These are phyloP conservation scores for Vidua macroura DNA, from an alignment of 2,113 vertebrate genomes.

Conservation along the genomic window DNA sequence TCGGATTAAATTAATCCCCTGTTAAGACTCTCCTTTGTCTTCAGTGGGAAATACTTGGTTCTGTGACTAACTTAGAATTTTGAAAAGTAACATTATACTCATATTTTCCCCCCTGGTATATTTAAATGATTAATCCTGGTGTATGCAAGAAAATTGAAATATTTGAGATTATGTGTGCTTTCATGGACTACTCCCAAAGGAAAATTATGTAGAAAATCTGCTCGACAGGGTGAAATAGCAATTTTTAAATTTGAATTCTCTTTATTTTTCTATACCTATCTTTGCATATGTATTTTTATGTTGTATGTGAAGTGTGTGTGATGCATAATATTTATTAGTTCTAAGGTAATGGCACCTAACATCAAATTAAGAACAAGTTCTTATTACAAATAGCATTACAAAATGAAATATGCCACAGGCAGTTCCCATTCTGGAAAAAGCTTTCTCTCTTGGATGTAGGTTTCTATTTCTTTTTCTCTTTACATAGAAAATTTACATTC, in stretches of 20 bases:
- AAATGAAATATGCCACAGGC: not conserved
- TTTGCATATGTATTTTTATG: not conserved
- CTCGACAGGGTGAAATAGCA: not conserved
- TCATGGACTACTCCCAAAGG: not conserved
- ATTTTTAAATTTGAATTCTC: not conserved
- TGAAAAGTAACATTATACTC: not conserved
- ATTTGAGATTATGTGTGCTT: not conserved
- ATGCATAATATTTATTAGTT: slow-evolving; percentile 7
- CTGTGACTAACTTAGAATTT: not conserved
- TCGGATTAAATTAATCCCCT: not conserved
- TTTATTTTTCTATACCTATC: not conserved
- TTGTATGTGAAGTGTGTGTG: not conserved
- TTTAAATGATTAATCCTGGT: not conserved
- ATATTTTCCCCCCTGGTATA: not conserved
- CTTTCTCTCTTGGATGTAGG: not conserved
- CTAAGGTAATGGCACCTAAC: not conserved
- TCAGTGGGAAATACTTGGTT: not conserved
- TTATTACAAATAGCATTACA: not conserved
- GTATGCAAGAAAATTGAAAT: not conserved
- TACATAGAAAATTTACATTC: not conserved
- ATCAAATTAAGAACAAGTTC: not conserved
- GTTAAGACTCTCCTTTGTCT: not conserved
- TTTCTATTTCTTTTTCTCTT: not conserved
- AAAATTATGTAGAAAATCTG: not conserved
- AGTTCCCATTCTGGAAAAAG: not conserved